These are phyloP conservation scores for Hypercompe scribonia DNA, from an alignment of 2,888 invertebrate genomes.

Conservation along the genomic window DNA sequence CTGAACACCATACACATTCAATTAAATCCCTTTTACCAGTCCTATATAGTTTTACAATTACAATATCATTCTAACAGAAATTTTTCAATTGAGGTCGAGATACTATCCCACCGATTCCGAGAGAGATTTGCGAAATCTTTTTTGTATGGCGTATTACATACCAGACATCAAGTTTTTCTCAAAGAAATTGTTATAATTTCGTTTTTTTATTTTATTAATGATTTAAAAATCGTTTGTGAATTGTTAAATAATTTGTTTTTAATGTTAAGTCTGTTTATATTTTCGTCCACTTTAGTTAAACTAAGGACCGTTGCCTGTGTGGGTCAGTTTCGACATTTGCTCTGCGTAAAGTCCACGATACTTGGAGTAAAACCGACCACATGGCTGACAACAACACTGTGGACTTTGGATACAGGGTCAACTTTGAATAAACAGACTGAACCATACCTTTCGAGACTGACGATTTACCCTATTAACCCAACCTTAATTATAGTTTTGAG, in stretches of 20 bases:
- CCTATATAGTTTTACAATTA: neutral
- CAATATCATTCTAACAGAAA: neutral
- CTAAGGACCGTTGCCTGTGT: conserved; percentile 17
- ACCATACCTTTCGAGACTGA: conserved; percentile 70
- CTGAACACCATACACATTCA: neutral
- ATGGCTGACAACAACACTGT: conserved; percentile 21
- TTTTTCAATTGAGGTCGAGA: conserved; percentile 5
- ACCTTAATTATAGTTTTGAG: conserved; percentile 47
- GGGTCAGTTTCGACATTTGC: conserved; percentile 9
- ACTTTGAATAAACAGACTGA: conserved; percentile 51
- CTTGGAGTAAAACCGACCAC: conserved; percentile 10
- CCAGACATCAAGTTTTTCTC: neutral
- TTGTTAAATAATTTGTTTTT: conserved; percentile 17
- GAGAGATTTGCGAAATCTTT: conserved; percentile 27
- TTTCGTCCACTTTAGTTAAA: conserved; percentile 30
- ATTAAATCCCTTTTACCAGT: neutral
- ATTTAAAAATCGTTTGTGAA: neutral
- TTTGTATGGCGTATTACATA: conserved; percentile 8
- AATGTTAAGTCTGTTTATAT: conserved; percentile 29
- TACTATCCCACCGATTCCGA: neutral
- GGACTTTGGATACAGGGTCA: conserved; percentile 45
- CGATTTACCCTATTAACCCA: conserved; percentile 63
- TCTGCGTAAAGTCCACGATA: conserved; percentile 14
- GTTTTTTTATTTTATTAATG: neutral
- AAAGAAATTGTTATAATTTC: neutral